These are phyloP conservation scores for Lonchura striata DNA, from an alignment of 2,113 vertebrate species.

Conservation along the genomic window DNA sequence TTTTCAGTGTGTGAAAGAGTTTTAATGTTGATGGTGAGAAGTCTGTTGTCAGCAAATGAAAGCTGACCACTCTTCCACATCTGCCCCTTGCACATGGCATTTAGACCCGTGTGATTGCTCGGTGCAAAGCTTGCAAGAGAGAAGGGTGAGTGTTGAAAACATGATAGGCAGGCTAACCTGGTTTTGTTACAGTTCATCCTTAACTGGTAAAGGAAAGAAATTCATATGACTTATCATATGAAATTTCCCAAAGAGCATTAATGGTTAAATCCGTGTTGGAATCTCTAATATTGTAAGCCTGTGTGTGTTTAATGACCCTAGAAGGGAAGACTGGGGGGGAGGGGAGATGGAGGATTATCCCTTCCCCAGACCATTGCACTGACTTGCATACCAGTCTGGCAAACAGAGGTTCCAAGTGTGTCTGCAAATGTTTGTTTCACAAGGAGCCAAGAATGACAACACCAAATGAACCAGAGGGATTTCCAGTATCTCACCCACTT, in stretches of 20 bases:
- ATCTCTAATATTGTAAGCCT: slow-evolving; percentile 78
- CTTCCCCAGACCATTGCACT: slow-evolving; percentile 50
- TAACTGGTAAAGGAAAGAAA: slow-evolving; percentile 16
- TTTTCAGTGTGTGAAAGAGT: background rate
- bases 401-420: slow-evolving; percentile 40
- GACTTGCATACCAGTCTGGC: slow-evolving; percentile 65
- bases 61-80: background rate
- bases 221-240: slow-evolving; percentile 63
- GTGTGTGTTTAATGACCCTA: slow-evolving; percentile 69
- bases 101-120: background rate
- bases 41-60: background rate
- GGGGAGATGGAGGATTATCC: slow-evolving; percentile 63
- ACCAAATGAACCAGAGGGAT: slow-evolving; percentile 53
- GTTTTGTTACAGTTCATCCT: slow-evolving; percentile 11
- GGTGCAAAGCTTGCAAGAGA: background rate
- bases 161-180: background rate
- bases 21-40: background rate
- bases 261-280: slow-evolving; percentile 85
- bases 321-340: slow-evolving; percentile 52
- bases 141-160: background rate
- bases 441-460: slow-evolving; percentile 49
- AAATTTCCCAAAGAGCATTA: slow-evolving; percentile 76
- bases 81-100: background rate
- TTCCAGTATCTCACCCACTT: slow-evolving; percentile 37
- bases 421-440: slow-evolving; percentile 59